Evolutionary conservation across 2,888 invertebrate species (phyloP), one percentile per base, ranked within the genome.

Genomic region (Perizoma affinitatum): DNA sequence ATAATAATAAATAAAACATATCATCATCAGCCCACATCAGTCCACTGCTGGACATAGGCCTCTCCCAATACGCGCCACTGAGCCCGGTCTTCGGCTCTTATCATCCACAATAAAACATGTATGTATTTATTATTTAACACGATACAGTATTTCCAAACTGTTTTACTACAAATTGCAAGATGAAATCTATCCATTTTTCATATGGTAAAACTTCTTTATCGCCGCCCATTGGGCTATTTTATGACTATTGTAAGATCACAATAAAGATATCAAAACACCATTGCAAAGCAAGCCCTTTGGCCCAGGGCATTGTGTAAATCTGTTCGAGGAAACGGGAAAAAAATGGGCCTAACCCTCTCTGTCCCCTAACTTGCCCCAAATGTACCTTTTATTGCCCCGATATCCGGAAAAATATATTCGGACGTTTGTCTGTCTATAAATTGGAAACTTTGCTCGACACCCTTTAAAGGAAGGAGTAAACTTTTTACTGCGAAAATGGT

Each of bases 271-370:
- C 78, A 73, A 76, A 81, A 81, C 78, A 74, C 76, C 76, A 81
- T 84, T 78, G n/a, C 79, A 70, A 72, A 72, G 58, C 53, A 46
- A 57, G 47, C 74, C 73, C 75, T 74, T 71, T 74, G 66, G 72
- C 82, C 79, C 65, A 68, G 72, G 86, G 86, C 86, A 75, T 75
- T 79, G 78, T 79, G 81, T 81, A 82, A 86, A 86, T 85, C 84
- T 83, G 83, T 83, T 80, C 73, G 45, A 75, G 79, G 79, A 79
- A 82, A 80, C 75, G 75, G 81, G 80, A 76, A 68, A 68, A 70
- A 86, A 85, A 83, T 82, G 72, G 79, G 41, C 33, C 51, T 63
- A 63, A 67, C 63, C 65, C 65, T 65, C 59, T 58, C 60, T 11
- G 47, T 57, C 58, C 61, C 61, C 42, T 57, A 66, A 61, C 58